phyloP scores from a whole-genome alignment of 2,888 invertebrate genomes.

The Lagria hirta region DNA sequence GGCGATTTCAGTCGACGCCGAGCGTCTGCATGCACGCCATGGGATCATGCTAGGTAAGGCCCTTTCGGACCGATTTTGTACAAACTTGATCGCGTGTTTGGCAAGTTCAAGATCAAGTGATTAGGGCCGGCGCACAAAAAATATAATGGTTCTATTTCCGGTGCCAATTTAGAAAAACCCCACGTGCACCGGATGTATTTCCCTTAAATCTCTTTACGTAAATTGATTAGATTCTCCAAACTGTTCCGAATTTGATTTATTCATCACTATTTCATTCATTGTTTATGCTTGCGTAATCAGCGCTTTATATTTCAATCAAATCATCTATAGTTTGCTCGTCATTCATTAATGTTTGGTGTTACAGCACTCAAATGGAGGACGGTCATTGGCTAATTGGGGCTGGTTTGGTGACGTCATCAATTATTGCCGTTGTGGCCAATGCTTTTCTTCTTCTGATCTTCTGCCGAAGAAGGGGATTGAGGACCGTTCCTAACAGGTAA shows the following conservation, averaged over 20 bases:
- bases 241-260: no score
- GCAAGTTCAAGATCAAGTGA: no score
- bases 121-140: not conserved
- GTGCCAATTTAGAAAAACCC: no score
- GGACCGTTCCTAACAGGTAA: slow-evolving; percentile 80
- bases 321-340: no score
- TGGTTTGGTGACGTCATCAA: slow-evolving; percentile 49
- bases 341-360: slow-evolving; percentile 24
- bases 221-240: no score
- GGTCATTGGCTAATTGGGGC: slow-evolving; percentile 50
- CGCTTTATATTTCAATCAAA: no score
- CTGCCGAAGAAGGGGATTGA: slow-evolving; percentile 68
- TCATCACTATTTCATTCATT: not conserved
- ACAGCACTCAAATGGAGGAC: slow-evolving; percentile 44
- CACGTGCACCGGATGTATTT: not conserved
- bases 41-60: no score
- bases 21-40: not conserved
- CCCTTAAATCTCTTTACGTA: not conserved
- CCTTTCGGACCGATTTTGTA: slow-evolving; percentile 2
- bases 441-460: slow-evolving; percentile 73
- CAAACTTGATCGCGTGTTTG: no score
- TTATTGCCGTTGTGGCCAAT: slow-evolving; percentile 71
- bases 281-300: no score
- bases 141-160: slow-evolving; percentile 3
- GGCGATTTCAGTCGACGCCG: slow-evolving; percentile 1